Conservation (phyloP, 2,888 invertebrate genomes). For the Sphaerophoria taeniata region DNA sequence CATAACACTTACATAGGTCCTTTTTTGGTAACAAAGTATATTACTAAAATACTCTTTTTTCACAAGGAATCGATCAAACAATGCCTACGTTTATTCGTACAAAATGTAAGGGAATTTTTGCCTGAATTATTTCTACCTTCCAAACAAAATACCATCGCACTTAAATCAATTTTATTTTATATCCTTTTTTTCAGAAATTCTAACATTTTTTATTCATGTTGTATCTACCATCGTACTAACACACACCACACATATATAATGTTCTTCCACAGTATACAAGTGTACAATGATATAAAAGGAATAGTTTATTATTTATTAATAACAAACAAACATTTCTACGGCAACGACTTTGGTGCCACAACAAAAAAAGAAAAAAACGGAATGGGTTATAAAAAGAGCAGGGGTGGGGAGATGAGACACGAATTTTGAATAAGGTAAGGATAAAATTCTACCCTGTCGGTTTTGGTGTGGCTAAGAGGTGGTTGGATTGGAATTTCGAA, state of each 20-base stretch:
- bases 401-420: slow-evolving; percentile 1
- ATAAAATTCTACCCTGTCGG: not conserved
- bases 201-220: slow-evolving; percentile 38
- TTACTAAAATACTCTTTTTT: slow-evolving; percentile 31
- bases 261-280: not conserved
- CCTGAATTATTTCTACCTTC: slow-evolving; percentile 28
- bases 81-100: slow-evolving; percentile 4
- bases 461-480: not conserved
- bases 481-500: not conserved
- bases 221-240: slow-evolving; percentile 1
- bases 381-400: slow-evolving; percentile 39
- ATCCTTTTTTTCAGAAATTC: slow-evolving; percentile 43
- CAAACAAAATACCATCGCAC: slow-evolving; percentile 45
- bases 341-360: slow-evolving; percentile 64
- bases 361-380: slow-evolving; percentile 52
- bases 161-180: slow-evolving; percentile 68
- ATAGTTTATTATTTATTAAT: slow-evolving; percentile 72
- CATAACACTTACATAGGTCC: not conserved
- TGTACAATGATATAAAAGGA: slow-evolving; percentile 37
- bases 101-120: not conserved
- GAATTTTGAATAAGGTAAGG: slow-evolving; percentile 26
- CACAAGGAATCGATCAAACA: slow-evolving; percentile 69
- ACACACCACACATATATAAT: not conserved
- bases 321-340: slow-evolving; percentile 69
- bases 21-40: not conserved